Base-by-base conservation (phyloP, 1,140 invertebrate genomes). In the Gryllus bimaculatus region DNA sequence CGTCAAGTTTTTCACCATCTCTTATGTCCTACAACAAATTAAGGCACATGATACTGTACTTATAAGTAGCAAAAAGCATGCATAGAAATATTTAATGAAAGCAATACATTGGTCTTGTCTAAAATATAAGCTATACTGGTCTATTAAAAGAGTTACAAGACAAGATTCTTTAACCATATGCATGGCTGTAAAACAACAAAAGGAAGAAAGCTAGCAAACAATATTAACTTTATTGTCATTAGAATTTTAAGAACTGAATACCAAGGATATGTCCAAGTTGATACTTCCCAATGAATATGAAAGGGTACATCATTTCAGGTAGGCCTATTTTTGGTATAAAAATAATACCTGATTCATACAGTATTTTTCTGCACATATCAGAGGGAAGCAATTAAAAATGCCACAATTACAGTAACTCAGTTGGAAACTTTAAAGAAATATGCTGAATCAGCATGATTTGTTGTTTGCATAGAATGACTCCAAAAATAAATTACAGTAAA, bases 41-140 rank as follows among this genome's bases (percentile, higher is more conserved):
- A 66, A 66, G 54, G 54, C 54, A 66, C 54, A 66, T 66, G 10
- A 66, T 66, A 66, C 10, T 66, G 54, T 66, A 66, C 54, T 66
- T 66, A 66, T 66, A 66, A 66, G 54, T 66, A 66, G 54, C 54
- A 66, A 66, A 66, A 66, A 66, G 54, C 54, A 66, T 66, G 54
- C 54, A 66, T 66, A 66, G 54, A 66, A 66, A 66, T 66, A 66
- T 66, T 66, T 66, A 66, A 66, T 66, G 10, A 66, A 66, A 66
- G 54, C 54, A 66, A 66, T 66, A 66, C 10, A 66, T 18, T 66
- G 54, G 54, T 66, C 18, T 66, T 66, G 18, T 7, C 54, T 66
- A 66, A 66, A 10, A 18, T 66, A 39, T 66, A 66, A 66, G 54
- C 54, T 66, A 66, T 66, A 66, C 54, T 66, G 54, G 18, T 66